phyloP scores from a whole-genome alignment of 2,888 invertebrate species.

The Lysandra bellargus region DNA sequence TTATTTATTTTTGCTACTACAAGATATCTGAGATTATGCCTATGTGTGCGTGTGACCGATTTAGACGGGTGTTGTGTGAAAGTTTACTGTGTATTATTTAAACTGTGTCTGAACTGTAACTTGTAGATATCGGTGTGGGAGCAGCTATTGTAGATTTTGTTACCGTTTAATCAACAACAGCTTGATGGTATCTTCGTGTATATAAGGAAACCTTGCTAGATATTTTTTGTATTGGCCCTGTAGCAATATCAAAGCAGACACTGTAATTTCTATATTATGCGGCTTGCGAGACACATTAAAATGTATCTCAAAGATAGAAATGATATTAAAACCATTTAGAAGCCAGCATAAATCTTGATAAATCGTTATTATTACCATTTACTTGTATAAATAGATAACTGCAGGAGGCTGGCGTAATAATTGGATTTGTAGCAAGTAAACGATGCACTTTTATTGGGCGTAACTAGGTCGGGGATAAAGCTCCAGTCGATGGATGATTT shows the following conservation, averaged over 20 bases:
- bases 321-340: neutral
- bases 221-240: too few species aligned
- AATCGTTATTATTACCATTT: neutral
- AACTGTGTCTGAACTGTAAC: neutral
- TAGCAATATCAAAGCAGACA: too few species aligned
- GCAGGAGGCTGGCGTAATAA: slow-evolving; percentile 24
- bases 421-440: slow-evolving; percentile 31
- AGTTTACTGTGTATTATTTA: neutral
- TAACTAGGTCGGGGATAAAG: slow-evolving; percentile 33
- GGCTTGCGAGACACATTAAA: too few species aligned
- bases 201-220: neutral
- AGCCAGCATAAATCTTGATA: neutral
- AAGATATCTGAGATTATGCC: neutral
- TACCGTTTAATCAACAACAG: neutral
- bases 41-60: neutral
- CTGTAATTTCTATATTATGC: too few species aligned
- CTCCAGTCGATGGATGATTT: slow-evolving; percentile 30
- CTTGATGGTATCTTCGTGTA: neutral
- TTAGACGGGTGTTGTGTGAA: neutral
- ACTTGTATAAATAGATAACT: neutral
- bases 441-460: slow-evolving; percentile 37
- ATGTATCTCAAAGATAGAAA: too few species aligned
- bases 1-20: neutral
- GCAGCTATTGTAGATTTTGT: neutral
- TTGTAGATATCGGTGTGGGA: neutral